Base-by-base conservation (phyloP, 1,140 invertebrate species). In the Littorina saxatilis region DNA sequence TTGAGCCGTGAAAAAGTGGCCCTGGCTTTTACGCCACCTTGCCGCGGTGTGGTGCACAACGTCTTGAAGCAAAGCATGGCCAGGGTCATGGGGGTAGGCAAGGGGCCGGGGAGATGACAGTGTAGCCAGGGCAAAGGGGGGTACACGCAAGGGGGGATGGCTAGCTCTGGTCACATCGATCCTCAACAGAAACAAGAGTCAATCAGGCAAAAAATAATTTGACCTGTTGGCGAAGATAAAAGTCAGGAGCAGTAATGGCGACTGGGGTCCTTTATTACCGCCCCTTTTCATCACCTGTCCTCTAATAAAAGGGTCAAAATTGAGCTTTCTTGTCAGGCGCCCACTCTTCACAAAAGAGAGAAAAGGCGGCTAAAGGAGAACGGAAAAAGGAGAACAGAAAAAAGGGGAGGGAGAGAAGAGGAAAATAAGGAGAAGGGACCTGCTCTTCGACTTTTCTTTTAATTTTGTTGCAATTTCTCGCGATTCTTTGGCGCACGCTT, bases 391-490 rank as follows among this genome's bases (percentile, higher is more conserved):
- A 63, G 32, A 32, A 63, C 27, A 32, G 32, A 63, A 32, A 4
- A 29, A 29, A 27, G 27, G 27, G 32, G 61, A 63, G 27, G 32
- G 27, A 63, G 61, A 27, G 61, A 63, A 29, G 32, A 66, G 27
- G 32, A 66, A 66, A 66, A 66, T 9, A 32, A 32, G 63, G 7
- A 68, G 63, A 20, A 20, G 37, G 63, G 61, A 29, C 5, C 32
- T 35, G 20, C 39, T 27, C 32, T 17, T 39, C 55, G 75, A 78
- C 75, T 66, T 77, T 82, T 73, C 74, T 75, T 82, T 82, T 82
- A n/a, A 77, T 61, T 79, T 80, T 83, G 82, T 83, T 83, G 76
- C 82, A 66, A 74, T 83, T 80, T 63, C 77, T 79, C 47, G 55
- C 50, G 35, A 77, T 78, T 78, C 75, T 78, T 40, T 52, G 17